phyloP scores from a whole-genome alignment of 2,113 vertebrate species.

The Atractosteus spatula region DNA sequence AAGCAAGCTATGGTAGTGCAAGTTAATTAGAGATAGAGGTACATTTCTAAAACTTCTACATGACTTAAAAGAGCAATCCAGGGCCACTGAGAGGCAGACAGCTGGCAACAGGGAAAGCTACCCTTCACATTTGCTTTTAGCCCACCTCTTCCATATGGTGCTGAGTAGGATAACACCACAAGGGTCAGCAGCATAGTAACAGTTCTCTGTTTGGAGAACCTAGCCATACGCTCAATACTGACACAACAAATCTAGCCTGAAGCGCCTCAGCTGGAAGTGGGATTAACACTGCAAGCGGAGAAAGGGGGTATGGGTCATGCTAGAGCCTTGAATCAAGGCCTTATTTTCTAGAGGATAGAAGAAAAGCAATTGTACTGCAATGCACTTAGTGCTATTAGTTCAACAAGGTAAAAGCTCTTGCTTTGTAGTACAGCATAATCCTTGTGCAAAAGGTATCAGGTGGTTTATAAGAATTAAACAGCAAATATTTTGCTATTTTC shows the following conservation, averaged over 20 bases:
- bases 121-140: slow-evolving; percentile 31
- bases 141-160: slow-evolving; percentile 53
- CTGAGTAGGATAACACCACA: slow-evolving; percentile 49
- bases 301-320: slow-evolving; percentile 26
- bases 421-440: slow-evolving; percentile 52
- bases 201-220: slow-evolving; percentile 55
- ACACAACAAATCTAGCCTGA: slow-evolving; percentile 47
- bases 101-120: slow-evolving; percentile 62
- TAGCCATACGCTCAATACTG: slow-evolving; percentile 26
- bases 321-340: slow-evolving; percentile 11
- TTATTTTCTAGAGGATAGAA: neutral
- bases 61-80: slow-evolving; percentile 1
- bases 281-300: slow-evolving; percentile 47
- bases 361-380: slow-evolving; percentile 39
- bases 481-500: too few species aligned
- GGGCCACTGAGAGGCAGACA: slow-evolving; percentile 40
- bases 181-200: slow-evolving; percentile 47
- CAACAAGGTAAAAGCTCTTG: slow-evolving; percentile 64
- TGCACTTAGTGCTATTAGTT: slow-evolving; percentile 65
- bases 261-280: slow-evolving; percentile 28
- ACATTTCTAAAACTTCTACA: neutral
- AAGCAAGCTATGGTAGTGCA: neutral
- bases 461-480: neutral
- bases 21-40: neutral
- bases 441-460: slow-evolving; percentile 7